Evolutionary conservation across 1,140 invertebrate species (phyloP).

Genomic region (Homalodisca vitripennis): DNA sequence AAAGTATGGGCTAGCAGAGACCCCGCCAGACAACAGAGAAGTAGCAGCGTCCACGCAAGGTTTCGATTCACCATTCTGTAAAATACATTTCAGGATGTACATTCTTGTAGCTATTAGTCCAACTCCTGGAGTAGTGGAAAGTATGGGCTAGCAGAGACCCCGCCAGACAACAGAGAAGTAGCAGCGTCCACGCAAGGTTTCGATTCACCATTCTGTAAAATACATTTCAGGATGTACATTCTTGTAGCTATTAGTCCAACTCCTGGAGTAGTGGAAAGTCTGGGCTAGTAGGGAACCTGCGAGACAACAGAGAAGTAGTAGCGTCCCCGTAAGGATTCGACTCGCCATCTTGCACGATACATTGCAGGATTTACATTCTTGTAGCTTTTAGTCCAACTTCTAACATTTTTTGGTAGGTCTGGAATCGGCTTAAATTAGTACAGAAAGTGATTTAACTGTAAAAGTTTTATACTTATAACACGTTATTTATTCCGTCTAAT

Average conservation of each 20-base stretch:
- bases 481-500: too few relatives aligned
- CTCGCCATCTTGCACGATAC: neutral
- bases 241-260: slow-evolving; percentile 72
- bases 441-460: too few relatives aligned
- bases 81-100: too few relatives aligned
- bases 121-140: slow-evolving; percentile 72
- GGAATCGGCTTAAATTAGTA: too few relatives aligned
- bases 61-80: neutral
- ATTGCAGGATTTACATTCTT: too few relatives aligned
- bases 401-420: too few relatives aligned
- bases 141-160: slow-evolving; percentile 55
- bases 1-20: slow-evolving; percentile 58
- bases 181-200: neutral
- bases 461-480: too few relatives aligned
- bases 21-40: slow-evolving; percentile 25
- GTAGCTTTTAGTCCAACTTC: too few relatives aligned
- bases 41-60: neutral
- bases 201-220: neutral
- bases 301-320: slow-evolving; percentile 24
- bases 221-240: too few relatives aligned
- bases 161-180: slow-evolving; percentile 25
- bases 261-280: slow-evolving; percentile 70
- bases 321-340: slow-evolving; percentile 36
- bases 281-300: slow-evolving; percentile 49
- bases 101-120: slow-evolving; percentile 69